phyloP scores from a whole-genome alignment of 2,888 invertebrate genomes.

The Meganola albula region DNA sequence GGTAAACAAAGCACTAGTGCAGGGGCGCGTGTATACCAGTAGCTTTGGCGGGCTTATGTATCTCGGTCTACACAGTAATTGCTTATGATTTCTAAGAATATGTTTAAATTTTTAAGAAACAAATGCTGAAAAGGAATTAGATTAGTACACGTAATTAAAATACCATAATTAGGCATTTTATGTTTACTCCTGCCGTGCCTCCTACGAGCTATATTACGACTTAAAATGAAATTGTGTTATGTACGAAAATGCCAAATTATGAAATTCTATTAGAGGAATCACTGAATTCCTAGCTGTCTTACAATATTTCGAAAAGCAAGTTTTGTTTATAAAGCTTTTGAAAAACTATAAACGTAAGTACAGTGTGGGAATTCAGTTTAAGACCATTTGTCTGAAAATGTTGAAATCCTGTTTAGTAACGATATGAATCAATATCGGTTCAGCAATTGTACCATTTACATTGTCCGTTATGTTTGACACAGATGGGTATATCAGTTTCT shows the following conservation, averaged over 20 bases:
- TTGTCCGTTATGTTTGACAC: too few species aligned
- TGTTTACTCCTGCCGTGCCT: not conserved
- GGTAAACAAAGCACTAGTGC: conserved; percentile 35
- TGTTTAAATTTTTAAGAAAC: conserved; percentile 10
- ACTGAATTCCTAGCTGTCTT: conserved; percentile 24
- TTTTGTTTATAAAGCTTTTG: too few species aligned
- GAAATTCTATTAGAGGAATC: conserved; percentile 35
- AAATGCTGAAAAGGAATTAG: conserved; percentile 38
- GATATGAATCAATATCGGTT: too few species aligned
- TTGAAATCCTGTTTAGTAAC: too few species aligned
- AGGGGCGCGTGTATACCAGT: conserved; percentile 61
- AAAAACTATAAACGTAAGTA: too few species aligned
- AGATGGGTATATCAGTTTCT: too few species aligned
- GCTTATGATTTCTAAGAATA: conserved; percentile 2
- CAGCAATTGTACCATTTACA: too few species aligned
- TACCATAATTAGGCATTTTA: conserved; percentile 23
- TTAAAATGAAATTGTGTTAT: too few species aligned
- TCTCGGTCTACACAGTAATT: conserved; percentile 24
- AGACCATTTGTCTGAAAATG: too few species aligned
- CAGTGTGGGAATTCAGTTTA: too few species aligned
- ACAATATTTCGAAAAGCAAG: too few species aligned
- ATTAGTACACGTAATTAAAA: conserved; percentile 20
- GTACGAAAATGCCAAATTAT: conserved; percentile 15
- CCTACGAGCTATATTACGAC: too few species aligned
- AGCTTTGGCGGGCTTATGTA: conserved; percentile 74